Evolutionary conservation across 2,113 vertebrate genomes (phyloP).

Genomic region (Misgurnus anguillicaudatus): DNA sequence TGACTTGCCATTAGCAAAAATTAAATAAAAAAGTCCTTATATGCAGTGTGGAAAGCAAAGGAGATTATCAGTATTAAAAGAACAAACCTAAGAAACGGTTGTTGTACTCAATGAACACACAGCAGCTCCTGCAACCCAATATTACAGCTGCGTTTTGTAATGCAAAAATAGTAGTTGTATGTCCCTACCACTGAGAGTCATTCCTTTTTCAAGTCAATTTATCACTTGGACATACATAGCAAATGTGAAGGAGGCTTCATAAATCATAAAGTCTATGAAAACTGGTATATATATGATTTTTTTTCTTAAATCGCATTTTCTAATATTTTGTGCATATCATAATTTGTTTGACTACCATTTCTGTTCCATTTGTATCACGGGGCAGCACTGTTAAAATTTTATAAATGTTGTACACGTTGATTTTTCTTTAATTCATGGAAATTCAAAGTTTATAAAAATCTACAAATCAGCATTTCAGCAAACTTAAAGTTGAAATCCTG

Average conservation of each 20-base stretch:
- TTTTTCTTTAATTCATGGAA: too few species aligned
- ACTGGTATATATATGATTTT: background rate
- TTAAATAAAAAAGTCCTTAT: slow-evolving; percentile 47
- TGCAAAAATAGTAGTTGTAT: slow-evolving; percentile 60
- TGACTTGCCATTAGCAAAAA: slow-evolving; percentile 64
- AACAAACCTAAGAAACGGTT: slow-evolving; percentile 41
- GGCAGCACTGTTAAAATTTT: too few species aligned
- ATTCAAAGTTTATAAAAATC: too few species aligned
- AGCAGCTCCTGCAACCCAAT: slow-evolving; percentile 66
- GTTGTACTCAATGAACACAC: slow-evolving; percentile 68
- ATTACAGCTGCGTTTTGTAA: slow-evolving; percentile 68
- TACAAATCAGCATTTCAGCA: too few species aligned
- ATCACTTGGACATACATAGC: background rate
- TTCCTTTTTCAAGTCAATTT: background rate
- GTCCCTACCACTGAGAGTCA: slow-evolving; percentile 12
- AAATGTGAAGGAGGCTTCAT: background rate
- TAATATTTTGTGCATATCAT: background rate
- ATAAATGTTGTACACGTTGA: too few species aligned
- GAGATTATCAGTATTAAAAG: slow-evolving; percentile 69
- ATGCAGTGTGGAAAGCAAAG: slow-evolving; percentile 58
- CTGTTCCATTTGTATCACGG: background rate
- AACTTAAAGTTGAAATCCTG: too few species aligned
- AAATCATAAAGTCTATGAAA: slow-evolving; percentile 6
- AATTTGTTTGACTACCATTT: background rate
- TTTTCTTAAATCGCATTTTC: slow-evolving; percentile 8